Conservation (phyloP, 2,888 invertebrate species). For the Drosophila mimica region DNA sequence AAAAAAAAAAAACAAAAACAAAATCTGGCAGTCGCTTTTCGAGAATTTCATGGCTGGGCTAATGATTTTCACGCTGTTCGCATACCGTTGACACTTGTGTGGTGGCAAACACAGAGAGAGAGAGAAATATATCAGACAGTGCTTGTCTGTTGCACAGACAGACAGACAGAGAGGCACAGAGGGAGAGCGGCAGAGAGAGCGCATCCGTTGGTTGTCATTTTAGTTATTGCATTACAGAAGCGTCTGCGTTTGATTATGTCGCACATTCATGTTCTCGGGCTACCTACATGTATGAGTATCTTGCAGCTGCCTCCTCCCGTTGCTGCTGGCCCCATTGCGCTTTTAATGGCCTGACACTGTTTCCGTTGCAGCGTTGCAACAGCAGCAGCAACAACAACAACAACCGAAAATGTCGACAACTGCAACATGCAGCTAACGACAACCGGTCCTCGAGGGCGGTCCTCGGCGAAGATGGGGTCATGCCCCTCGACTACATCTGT, state of each 20-base stretch:
- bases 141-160: constrained; percentile 23
- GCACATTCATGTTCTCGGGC: constrained; percentile 59
- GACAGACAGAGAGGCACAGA: too few relatives aligned
- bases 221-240: constrained; percentile 75
- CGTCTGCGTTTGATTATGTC: constrained; percentile 78
- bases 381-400: constrained; percentile 21
- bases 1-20: neutral
- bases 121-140: neutral
- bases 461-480: constrained; percentile 6
- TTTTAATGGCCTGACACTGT: constrained; percentile 79
- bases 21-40: constrained; percentile 63
- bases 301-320: neutral
- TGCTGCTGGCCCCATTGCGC: constrained; percentile 27
- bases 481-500: constrained; percentile 51
- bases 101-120: neutral
- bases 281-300: constrained; percentile 41
- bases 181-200: too few relatives aligned
- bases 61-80: constrained; percentile 72
- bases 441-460: constrained; percentile 37
- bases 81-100: constrained; percentile 65
- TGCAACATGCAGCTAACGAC: constrained; percentile 74
- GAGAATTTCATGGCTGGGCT: constrained; percentile 66
- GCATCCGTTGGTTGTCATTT: constrained; percentile 63
- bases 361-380: constrained; percentile 65
- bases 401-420: constrained; percentile 57